Evolutionary conservation across 2,888 invertebrate genomes (phyloP).

Genomic region (Gryllus longicercus): DNA sequence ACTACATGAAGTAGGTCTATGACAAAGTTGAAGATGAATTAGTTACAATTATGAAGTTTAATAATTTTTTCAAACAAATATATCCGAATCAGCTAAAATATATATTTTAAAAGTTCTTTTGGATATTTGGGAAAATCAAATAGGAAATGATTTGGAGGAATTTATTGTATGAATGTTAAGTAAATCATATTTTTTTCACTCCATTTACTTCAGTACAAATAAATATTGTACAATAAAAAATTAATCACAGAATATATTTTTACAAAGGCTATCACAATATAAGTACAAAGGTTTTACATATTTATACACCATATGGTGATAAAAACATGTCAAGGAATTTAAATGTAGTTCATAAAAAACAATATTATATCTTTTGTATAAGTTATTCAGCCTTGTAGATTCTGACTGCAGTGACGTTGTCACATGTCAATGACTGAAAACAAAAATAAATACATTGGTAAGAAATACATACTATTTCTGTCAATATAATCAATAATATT

Average conservation of each 20-base stretch:
- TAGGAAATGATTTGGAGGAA: background rate
- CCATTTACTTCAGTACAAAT: slow-evolving; percentile 19
- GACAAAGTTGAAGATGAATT: too few species aligned
- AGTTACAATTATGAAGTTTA: too few species aligned
- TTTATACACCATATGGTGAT: slow-evolving; percentile 19
- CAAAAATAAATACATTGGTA: slow-evolving; percentile 36
- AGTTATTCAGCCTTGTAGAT: slow-evolving; percentile 56
- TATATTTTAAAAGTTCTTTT: background rate
- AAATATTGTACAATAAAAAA: background rate
- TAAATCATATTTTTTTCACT: slow-evolving; percentile 4
- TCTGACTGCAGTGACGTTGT: slow-evolving; percentile 68
- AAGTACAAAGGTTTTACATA: background rate
- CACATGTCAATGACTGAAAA: slow-evolving; percentile 67
- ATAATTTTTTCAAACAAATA: too few species aligned
- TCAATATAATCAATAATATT: too few species aligned
- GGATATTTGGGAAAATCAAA: background rate
- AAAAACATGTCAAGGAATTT: slow-evolving; percentile 22
- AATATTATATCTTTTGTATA: background rate
- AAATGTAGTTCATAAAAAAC: background rate
- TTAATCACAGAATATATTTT: background rate
- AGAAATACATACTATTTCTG: too few species aligned
- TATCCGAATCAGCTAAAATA: background rate
- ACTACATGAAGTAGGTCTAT: too few species aligned
- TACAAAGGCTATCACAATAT: background rate
- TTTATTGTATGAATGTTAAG: background rate